phyloP scores from a whole-genome alignment of 2,113 vertebrate species.

The Myrmecophaga tridactyla region DNA sequence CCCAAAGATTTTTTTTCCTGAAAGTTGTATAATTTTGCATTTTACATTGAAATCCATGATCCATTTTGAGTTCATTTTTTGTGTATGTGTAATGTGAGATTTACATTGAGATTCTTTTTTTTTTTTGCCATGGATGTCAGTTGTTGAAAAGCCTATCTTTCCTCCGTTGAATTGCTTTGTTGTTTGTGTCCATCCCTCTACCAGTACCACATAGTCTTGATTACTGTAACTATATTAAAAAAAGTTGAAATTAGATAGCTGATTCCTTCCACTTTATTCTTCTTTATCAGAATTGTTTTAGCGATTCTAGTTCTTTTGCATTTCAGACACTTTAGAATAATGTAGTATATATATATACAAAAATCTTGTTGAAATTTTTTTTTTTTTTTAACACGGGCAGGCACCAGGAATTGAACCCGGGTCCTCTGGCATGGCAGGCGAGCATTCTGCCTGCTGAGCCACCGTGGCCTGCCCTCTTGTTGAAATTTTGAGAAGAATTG shows the following conservation, averaged over 20 bases:
- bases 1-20: not conserved
- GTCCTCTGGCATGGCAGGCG: too few relatives aligned
- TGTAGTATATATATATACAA: not conserved
- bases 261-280: not conserved
- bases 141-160: not conserved
- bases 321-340: not conserved
- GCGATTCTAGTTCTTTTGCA: not conserved
- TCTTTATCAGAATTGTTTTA: conserved; percentile 5
- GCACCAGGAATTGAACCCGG: too few relatives aligned
- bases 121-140: not conserved
- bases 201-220: not conserved
- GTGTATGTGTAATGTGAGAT: not conserved
- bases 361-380: not conserved
- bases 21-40: too few relatives aligned
- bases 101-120: not conserved
- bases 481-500: not conserved
- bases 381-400: too few relatives aligned
- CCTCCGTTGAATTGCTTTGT: not conserved
- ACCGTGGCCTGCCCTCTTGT: too few relatives aligned
- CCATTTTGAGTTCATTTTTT: too few relatives aligned
- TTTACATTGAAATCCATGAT: too few relatives aligned
- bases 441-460: too few relatives aligned
- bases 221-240: not conserved
- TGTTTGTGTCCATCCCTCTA: not conserved
- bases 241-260: not conserved